Evolutionary conservation across 2,888 invertebrate species (phyloP).

Genomic region (Odiellus spinosus): DNA sequence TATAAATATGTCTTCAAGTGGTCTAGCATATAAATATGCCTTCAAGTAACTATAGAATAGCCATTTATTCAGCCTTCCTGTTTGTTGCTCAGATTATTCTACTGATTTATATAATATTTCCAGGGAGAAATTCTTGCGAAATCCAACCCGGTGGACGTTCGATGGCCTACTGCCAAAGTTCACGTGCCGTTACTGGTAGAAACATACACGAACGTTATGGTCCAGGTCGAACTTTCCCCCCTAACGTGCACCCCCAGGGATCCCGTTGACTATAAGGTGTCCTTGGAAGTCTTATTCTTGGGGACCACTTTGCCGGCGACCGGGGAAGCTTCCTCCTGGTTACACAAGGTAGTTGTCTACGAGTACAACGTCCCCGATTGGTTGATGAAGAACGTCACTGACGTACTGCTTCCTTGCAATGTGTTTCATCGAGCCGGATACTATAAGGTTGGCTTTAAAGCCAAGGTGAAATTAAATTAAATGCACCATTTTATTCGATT

Average conservation of each 20-base stretch:
- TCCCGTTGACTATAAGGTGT: constrained; percentile 2
- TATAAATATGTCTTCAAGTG: too few species aligned
- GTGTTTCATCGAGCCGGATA: constrained; percentile 15
- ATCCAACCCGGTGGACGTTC: constrained; percentile 7
- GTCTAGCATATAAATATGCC: too few species aligned
- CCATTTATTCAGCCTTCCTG: too few species aligned
- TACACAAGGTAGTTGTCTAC: constrained; percentile 7
- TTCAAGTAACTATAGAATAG: too few species aligned
- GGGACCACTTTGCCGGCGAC: constrained; percentile 4
- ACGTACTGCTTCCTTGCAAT: constrained; percentile 12
- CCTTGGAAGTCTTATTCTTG: constrained; percentile 10
- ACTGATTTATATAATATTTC: not conserved
- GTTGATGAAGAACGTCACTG: constrained; percentile 10
- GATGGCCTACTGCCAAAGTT: constrained; percentile 14
- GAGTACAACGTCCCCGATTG: constrained; percentile 11
- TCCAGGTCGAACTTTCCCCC: constrained; percentile 7
- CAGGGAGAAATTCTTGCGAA: constrained; percentile 10
- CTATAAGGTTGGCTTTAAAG: constrained; percentile 6
- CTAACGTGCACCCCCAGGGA: constrained; percentile 7
- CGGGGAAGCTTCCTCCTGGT: constrained; percentile 4
- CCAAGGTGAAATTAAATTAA: too few species aligned
- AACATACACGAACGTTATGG: constrained; percentile 14
- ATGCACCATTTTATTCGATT: too few species aligned
- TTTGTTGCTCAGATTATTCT: too few species aligned
- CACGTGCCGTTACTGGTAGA: constrained; percentile 18